Evolutionary conservation across 2,888 invertebrate genomes (phyloP).

Genomic region (Zele albiditarsus): DNA sequence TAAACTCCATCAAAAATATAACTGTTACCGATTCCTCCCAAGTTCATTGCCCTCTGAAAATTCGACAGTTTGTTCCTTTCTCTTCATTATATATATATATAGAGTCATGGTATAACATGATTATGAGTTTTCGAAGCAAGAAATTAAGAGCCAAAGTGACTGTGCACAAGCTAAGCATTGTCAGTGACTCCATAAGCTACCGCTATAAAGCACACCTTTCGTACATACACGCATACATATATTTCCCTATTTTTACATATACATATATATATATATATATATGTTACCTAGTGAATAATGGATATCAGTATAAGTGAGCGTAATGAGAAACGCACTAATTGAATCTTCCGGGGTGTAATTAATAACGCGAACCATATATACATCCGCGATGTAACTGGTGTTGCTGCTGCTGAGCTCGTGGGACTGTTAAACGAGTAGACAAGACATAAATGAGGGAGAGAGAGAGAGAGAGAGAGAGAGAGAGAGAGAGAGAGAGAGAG

Average conservation of each 20-base stretch:
- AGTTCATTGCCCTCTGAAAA: background rate
- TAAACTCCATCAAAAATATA: background rate
- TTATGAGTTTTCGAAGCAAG: slow-evolving; percentile 18
- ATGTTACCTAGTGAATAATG: slow-evolving; percentile 62
- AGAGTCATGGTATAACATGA: background rate
- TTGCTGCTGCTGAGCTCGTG: background rate
- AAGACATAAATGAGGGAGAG: slow-evolving; percentile 44
- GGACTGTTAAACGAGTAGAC: slow-evolving; percentile 48
- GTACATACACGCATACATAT: background rate
- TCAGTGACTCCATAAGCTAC: slow-evolving; percentile 39
- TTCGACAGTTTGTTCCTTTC: background rate
- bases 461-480: slow-evolving; percentile 43
- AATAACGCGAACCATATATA: slow-evolving; percentile 67
- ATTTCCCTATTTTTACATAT: background rate
- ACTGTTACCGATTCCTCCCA: background rate
- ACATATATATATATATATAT: background rate
- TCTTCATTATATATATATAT: background rate
- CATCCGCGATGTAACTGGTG: slow-evolving; percentile 46
- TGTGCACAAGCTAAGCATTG: slow-evolving; percentile 38
- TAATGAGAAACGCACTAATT: slow-evolving; percentile 72
- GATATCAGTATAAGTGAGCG: slow-evolving; percentile 67
- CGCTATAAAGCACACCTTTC: background rate
- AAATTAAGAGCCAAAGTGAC: slow-evolving; percentile 29
- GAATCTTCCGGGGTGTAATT: slow-evolving; percentile 71
- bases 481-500: background rate